phyloP scores from a whole-genome alignment of 1,140 invertebrate species.

The Eumaeus atala region DNA sequence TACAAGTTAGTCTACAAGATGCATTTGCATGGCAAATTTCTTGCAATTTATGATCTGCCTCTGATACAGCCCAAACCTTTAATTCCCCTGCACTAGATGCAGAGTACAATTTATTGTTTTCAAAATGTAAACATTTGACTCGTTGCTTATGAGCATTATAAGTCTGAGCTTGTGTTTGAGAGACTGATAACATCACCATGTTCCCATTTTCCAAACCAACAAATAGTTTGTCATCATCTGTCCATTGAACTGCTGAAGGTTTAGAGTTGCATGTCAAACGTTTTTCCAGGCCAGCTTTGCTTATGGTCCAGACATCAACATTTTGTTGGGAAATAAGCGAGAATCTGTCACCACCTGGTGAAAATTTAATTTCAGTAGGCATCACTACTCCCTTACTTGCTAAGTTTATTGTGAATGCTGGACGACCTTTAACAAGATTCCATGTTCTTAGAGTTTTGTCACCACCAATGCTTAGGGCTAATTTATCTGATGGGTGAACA shows the following conservation, averaged over 20 bases:
- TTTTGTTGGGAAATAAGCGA: slow-evolving; percentile 80
- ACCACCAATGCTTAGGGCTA: slow-evolving; percentile 89
- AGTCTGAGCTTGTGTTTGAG: slow-evolving; percentile 63
- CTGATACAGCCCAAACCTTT: slow-evolving; percentile 81
- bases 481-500: slow-evolving; percentile 91
- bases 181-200: slow-evolving; percentile 78
- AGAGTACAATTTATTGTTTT: slow-evolving; percentile 75
- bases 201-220: slow-evolving; percentile 83
- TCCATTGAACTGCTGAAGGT: slow-evolving; percentile 79
- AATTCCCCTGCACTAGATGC: slow-evolving; percentile 85
- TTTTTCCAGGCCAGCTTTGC: slow-evolving; percentile 79
- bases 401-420: slow-evolving; percentile 91
- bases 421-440: slow-evolving; percentile 94
- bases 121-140: slow-evolving; percentile 79
- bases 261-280: slow-evolving; percentile 77
- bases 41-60: slow-evolving; percentile 68
- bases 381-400: slow-evolving; percentile 76
- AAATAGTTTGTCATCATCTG: slow-evolving; percentile 77
- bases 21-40: slow-evolving; percentile 72
- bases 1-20: slow-evolving; percentile 77
- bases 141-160: slow-evolving; percentile 78
- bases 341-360: slow-evolving; percentile 82
- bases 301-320: slow-evolving; percentile 85
- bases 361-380: slow-evolving; percentile 77
- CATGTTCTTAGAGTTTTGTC: slow-evolving; percentile 91